phyloP scores from a whole-genome alignment of 2,797 vertebrate species.

The Eulemur albifrons region DNA sequence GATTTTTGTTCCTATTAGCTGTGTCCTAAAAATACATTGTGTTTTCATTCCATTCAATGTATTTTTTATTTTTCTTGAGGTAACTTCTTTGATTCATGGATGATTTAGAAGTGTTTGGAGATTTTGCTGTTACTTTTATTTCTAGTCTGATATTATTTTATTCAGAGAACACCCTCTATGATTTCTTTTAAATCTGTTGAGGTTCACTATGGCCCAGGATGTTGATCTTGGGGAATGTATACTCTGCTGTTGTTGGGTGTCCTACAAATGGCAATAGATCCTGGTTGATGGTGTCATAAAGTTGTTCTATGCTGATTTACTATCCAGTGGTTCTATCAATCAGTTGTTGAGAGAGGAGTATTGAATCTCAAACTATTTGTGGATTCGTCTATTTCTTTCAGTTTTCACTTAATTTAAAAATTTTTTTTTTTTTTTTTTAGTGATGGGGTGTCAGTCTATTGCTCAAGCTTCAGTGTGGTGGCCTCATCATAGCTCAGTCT shows the following conservation, averaged over 20 bases:
- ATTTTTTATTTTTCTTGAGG: not conserved
- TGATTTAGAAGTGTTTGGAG: not conserved
- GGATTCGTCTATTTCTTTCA: not conserved
- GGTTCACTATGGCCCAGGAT: not conserved
- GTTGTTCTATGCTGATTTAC: not conserved
- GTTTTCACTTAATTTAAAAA: not conserved
- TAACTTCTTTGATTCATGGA: not conserved
- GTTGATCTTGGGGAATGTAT: not conserved
- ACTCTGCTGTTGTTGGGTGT: not conserved
- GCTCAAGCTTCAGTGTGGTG: not conserved
- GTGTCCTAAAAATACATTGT: not conserved
- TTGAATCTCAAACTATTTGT: not conserved
- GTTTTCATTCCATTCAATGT: not conserved
- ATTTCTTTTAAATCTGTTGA: not conserved
- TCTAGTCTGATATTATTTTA: not conserved
- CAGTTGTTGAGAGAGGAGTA: not conserved
- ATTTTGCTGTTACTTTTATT: slow-evolving; percentile 15
- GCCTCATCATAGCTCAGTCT: not conserved
- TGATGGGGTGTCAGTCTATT: too few species aligned
- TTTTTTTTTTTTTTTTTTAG: too few species aligned
- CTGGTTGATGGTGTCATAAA: not conserved
- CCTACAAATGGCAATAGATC: not conserved
- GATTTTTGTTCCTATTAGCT: not conserved
- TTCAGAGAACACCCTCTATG: not conserved
- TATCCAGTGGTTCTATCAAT: not conserved